phyloP scores from a whole-genome alignment of 2,797 vertebrate species.

The Cynodonichthys magdalenae region DNA sequence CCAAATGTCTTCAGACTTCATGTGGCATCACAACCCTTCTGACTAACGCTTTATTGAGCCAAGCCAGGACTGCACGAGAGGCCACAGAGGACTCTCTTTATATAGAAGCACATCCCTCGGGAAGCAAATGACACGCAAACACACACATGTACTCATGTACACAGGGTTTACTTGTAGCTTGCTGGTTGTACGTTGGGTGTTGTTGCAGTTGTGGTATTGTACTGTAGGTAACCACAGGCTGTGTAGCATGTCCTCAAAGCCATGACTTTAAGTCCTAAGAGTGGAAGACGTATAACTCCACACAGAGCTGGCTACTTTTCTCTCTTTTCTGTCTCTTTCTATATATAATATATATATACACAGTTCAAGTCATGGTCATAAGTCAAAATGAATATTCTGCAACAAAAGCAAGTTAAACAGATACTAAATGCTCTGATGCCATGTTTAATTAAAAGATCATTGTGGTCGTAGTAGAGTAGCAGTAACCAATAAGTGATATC shows the following conservation, averaged over 20 bases:
- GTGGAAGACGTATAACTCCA: slow-evolving; percentile 69
- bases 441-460: slow-evolving; percentile 78
- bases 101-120: slow-evolving; percentile 75
- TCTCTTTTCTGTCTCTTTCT: slow-evolving; percentile 38
- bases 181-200: slow-evolving; percentile 75
- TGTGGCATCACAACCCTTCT: slow-evolving; percentile 73
- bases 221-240: slow-evolving; percentile 75
- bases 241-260: slow-evolving; percentile 85
- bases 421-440: slow-evolving; percentile 70
- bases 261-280: slow-evolving; percentile 77
- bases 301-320: slow-evolving; percentile 62
- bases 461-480: slow-evolving; percentile 78
- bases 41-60: slow-evolving; percentile 82
- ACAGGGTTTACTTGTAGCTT: slow-evolving; percentile 81
- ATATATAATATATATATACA: slow-evolving; percentile 30
- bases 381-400: slow-evolving; percentile 70
- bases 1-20: slow-evolving; percentile 81
- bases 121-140: slow-evolving; percentile 65
- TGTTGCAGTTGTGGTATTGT: slow-evolving; percentile 75
- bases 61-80: slow-evolving; percentile 76
- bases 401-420: slow-evolving; percentile 63
- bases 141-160: slow-evolving; percentile 65
- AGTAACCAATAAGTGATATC: slow-evolving; percentile 66
- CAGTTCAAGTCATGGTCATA: not conserved
- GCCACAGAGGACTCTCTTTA: slow-evolving; percentile 58